Base-by-base conservation (phyloP, 2,888 invertebrate genomes). In the Apocheima hispidaria region DNA sequence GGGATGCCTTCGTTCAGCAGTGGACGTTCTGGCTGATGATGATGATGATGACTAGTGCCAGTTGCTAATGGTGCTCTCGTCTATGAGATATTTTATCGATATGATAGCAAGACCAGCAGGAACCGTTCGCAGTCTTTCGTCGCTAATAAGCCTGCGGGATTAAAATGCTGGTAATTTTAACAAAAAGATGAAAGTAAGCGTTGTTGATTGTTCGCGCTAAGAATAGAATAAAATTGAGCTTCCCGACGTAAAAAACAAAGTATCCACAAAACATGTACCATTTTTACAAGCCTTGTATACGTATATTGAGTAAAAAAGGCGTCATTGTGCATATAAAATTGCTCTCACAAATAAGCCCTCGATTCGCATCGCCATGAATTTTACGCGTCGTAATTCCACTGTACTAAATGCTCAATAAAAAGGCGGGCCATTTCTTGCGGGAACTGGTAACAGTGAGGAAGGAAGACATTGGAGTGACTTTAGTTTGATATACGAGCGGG, bases 381-480 rank as follows among this genome's bases (percentile, higher is more conserved):
- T 84, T 81, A 84, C 84, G 81, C 81, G 75, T 82, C 82, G 83
- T 87, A 88, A 89, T 86, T 88, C 79, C 73, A 77, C 79, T 82
- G 76, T 78, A 82, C 83, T 87, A 86, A 87, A 86, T 83, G 86
- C 86, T 84, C 88, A 88, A 88, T 87, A 90, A 90, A 90, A 87
- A 86, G 82, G 81, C 76, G 79, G 79, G 78, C 83, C 82, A 78
- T 86, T 89, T 87, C 85, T 90, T 86, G 82, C 79, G 77, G 81
- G 78, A 73, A 80, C 81, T 82, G 86, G 86, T 86, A 82, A 79
- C 84, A 76, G 75, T 82, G 82, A 89, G 91, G 91, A 91, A 90
- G 91, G 90, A 92, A 92, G 92, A 90, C 90, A 86, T 88, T 84
- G 85, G 85, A 87, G 86, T 90, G 92, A 91, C 91, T 90, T 90